These are phyloP conservation scores for Ptyas mucosa DNA, from an alignment of 2,113 vertebrate genomes.

Conservation along the genomic window DNA sequence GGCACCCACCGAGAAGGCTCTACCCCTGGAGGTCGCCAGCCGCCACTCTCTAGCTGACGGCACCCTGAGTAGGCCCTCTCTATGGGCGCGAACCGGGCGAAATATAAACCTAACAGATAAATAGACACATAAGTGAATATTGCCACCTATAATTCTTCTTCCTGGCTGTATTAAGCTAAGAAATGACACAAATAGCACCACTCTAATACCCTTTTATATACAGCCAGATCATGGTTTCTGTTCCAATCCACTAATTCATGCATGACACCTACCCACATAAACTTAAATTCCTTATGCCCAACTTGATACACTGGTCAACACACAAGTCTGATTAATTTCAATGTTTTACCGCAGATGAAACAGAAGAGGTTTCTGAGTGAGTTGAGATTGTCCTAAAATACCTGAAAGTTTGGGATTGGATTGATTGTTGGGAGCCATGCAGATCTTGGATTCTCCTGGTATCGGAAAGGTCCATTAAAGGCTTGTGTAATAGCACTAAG, in stretches of 20 bases:
- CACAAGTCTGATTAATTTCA: background rate
- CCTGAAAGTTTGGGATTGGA: conserved; percentile 95
- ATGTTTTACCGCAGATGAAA: background rate
- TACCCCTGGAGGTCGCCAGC: too few relatives aligned
- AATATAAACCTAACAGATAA: background rate
- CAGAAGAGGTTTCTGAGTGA: background rate
- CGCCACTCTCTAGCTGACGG: too few relatives aligned
- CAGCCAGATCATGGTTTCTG: background rate
- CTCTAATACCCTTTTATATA: background rate
- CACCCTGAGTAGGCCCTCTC: too few relatives aligned
- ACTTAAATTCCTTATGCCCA: too few relatives aligned
- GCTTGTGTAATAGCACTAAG: conserved; percentile 94
- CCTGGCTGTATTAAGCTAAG: background rate
- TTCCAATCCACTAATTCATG: background rate
- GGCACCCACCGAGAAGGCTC: too few relatives aligned
- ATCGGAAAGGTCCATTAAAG: conserved; percentile 94
- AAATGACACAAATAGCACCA: background rate
- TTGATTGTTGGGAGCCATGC: conserved; percentile 93
- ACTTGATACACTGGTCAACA: background rate
- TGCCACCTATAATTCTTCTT: background rate
- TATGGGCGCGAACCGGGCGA: too few relatives aligned
- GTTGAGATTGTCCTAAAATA: conserved; percentile 49
- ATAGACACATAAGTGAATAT: background rate
- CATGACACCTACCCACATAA: background rate
- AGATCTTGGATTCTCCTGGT: conserved; percentile 95